These are phyloP conservation scores for Emydoidea blandingii DNA, from an alignment of 2,797 vertebrate genomes.

Conservation along the genomic window DNA sequence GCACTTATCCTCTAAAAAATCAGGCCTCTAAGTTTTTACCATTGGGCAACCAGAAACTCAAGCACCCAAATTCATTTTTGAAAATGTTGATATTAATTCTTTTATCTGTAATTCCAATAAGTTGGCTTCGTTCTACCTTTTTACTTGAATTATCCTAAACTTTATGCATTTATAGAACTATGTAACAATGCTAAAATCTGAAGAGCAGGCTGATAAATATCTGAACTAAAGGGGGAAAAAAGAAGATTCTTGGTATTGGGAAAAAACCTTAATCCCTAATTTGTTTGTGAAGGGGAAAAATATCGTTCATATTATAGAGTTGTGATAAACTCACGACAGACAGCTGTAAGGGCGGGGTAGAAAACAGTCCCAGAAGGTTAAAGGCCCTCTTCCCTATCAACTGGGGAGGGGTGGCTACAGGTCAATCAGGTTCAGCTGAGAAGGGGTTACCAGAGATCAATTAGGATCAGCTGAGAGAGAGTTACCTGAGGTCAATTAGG, in stretches of 20 bases:
- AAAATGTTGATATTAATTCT: background rate
- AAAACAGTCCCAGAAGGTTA: too few species aligned
- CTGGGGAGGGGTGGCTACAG: too few species aligned
- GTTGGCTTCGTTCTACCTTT: background rate
- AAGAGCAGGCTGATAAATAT: background rate
- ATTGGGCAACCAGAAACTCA: background rate
- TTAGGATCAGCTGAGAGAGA: too few species aligned
- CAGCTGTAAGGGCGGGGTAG: too few species aligned
- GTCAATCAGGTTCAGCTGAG: too few species aligned
- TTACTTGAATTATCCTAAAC: background rate
- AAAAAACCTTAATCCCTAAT: background rate
- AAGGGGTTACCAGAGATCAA: too few species aligned
- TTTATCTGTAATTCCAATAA: background rate
- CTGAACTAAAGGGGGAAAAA: background rate
- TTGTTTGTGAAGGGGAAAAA: background rate
- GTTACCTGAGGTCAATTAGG: too few species aligned
- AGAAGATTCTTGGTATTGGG: background rate
- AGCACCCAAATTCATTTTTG: background rate
- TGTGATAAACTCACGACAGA: too few species aligned
- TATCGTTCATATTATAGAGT: background rate
- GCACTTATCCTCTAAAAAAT: background rate
- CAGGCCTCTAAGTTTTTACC: background rate
- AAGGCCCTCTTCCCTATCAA: too few species aligned
- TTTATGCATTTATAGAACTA: background rate
- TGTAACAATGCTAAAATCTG: background rate